phyloP scores from a whole-genome alignment of 2,113 vertebrate species.

The Thinocorus orbignyianus region DNA sequence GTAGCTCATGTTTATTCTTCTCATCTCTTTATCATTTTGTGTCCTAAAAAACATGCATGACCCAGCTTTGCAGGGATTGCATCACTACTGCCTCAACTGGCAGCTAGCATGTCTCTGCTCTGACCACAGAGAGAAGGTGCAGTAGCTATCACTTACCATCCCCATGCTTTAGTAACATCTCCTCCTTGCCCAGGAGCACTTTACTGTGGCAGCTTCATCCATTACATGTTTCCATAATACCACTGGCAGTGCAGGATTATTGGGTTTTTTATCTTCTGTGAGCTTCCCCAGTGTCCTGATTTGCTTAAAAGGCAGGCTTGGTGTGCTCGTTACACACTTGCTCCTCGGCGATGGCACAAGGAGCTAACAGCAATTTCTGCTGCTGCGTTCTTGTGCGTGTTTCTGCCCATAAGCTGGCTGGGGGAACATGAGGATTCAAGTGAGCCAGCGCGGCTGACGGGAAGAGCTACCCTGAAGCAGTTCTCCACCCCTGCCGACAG shows the following conservation, averaged over 20 bases:
- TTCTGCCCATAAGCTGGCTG: accelerated
- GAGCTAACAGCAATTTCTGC: not conserved
- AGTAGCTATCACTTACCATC: not conserved
- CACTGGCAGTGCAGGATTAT: not conserved
- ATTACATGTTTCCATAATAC: not conserved
- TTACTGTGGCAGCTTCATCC: not conserved
- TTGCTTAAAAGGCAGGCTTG: not conserved
- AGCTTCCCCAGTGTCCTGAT: not conserved
- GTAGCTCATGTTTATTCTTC: not conserved
- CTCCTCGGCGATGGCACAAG: not conserved
- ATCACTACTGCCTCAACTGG: not conserved
- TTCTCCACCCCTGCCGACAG: not conserved
- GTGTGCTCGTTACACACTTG: not conserved
- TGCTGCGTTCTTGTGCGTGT: accelerated
- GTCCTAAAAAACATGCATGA: not conserved
- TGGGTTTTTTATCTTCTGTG: not conserved
- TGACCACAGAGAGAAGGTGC: not conserved
- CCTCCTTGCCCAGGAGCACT: not conserved
- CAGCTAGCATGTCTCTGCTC: not conserved
- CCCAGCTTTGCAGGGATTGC: constrained; percentile 31
- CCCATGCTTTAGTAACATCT: not conserved
- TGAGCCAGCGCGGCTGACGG: accelerated
- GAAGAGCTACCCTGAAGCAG: not conserved
- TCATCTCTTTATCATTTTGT: not conserved
- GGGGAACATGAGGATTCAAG: not conserved